Conservation (phyloP, 2,113 vertebrate species). For the Anoura caudifer region DNA sequence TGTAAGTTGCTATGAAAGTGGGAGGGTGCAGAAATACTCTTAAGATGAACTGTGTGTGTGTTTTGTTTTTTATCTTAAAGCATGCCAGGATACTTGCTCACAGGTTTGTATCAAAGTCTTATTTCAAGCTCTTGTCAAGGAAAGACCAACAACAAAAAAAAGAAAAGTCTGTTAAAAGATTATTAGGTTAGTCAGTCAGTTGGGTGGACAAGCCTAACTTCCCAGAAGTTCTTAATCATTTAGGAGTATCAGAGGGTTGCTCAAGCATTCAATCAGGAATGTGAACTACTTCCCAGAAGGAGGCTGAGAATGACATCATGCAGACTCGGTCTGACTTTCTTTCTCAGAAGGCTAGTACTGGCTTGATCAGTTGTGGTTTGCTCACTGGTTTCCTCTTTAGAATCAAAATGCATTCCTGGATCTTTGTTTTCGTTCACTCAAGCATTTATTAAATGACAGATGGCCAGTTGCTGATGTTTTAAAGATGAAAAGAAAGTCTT, state of each 20-base stretch:
- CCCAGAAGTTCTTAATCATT: slow-evolving; percentile 33
- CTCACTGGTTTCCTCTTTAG: neutral
- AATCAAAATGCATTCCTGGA: neutral
- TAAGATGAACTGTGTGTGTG: neutral
- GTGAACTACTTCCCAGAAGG: slow-evolving; percentile 21
- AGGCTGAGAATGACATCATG: neutral
- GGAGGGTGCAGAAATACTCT: neutral
- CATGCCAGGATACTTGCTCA: neutral
- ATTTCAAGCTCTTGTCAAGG: neutral
- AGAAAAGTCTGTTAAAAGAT: neutral
- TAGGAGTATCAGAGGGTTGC: neutral
- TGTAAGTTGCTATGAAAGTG: neutral
- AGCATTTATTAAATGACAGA: neutral
- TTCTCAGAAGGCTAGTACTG: neutral
- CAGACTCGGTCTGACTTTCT: neutral
- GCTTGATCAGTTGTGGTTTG: neutral
- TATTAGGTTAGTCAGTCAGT: slow-evolving; percentile 4
- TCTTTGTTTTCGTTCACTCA: slow-evolving; percentile 26
- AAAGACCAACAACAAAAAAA: neutral
- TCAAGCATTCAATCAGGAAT: neutral
- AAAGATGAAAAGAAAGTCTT: neutral
- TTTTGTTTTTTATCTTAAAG: neutral
- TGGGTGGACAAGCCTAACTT: neutral
- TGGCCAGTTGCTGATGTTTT: neutral
- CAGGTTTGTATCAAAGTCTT: neutral